Percentiles rank a stretch among this genome's conserved stretches.
These are phyloP conservation scores for Aldrovandia affinis DNA, from an alignment of 2,797 vertebrate species.

Conservation along the genomic window DNA sequence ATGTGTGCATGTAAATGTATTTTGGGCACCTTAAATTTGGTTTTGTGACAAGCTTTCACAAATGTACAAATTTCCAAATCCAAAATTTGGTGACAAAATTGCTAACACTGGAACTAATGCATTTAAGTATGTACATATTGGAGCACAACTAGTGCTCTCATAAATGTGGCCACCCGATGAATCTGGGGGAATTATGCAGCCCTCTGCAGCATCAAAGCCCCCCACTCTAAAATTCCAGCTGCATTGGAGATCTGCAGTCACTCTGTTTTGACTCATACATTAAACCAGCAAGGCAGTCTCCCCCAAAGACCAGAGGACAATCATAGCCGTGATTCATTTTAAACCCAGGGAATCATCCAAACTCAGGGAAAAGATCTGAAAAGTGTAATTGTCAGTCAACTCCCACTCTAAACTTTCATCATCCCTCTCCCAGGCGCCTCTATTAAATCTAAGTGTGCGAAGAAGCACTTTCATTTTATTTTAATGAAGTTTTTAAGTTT, in stretches of 20 bases:
- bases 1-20: not conserved
- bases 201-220: not conserved
- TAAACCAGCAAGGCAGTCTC: slow-evolving; percentile 15
- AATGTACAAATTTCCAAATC: no score
- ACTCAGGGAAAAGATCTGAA: slow-evolving; percentile 71
- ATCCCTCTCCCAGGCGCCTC: slow-evolving; percentile 70
- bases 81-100: not conserved
- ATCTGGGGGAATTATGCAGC: not conserved
- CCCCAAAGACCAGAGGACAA: slow-evolving; percentile 44
- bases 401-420: slow-evolving; percentile 67
- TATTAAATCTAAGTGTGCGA: slow-evolving; percentile 72
- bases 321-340: slow-evolving; percentile 68
- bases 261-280: slow-evolving; percentile 8
- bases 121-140: not conserved
- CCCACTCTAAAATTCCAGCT: not conserved
- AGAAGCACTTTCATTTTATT: slow-evolving; percentile 76
- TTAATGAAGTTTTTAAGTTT: slow-evolving; percentile 82
- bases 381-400: slow-evolving; percentile 73
- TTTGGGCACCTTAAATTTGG: not conserved
- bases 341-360: slow-evolving; percentile 68
- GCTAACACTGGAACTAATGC: not conserved
- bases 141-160: not conserved
- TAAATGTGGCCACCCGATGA: not conserved
- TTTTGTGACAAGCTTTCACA: no score
- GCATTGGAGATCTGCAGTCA: slow-evolving; percentile 24